These are phyloP conservation scores for Spatulosminthurus flaviceps DNA, from an alignment of 2,888 invertebrate species.

Conservation along the genomic window DNA sequence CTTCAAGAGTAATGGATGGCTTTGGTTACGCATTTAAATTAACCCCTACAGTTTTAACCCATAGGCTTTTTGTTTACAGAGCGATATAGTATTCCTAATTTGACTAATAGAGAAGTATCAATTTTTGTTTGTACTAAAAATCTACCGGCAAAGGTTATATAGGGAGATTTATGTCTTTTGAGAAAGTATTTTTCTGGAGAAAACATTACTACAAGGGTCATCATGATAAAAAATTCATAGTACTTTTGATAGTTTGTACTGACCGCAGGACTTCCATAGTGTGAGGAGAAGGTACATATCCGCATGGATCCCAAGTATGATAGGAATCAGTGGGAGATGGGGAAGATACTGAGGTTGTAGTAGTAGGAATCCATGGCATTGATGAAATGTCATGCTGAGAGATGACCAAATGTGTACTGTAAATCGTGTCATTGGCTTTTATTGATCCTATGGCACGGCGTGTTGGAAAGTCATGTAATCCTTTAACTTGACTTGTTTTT, in stretches of 20 bases:
- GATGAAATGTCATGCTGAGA: constrained; percentile 39
- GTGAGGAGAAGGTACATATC: not conserved
- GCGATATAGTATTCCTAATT: too few relatives aligned
- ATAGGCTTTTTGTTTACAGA: too few relatives aligned
- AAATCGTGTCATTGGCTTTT: constrained; percentile 41
- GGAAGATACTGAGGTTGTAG: not conserved
- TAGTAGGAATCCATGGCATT: not conserved
- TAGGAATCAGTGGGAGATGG: constrained; percentile 18
- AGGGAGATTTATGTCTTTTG: too few relatives aligned
- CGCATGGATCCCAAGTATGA: constrained; percentile 5
- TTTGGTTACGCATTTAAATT: not conserved
- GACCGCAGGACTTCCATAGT: not conserved
- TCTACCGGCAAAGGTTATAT: too few relatives aligned
- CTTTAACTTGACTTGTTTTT: not conserved
- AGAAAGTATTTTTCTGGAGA: too few relatives aligned
- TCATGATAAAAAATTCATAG: not conserved
- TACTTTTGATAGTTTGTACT: not conserved
- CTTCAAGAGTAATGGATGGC: not conserved
- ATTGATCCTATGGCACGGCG: constrained; percentile 1
- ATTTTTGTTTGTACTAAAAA: too few relatives aligned
- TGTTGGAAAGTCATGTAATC: constrained; percentile 10
- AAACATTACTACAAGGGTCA: too few relatives aligned
- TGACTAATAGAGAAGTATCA: too few relatives aligned
- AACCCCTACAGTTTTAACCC: too few relatives aligned
- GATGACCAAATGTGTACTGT: constrained; percentile 27